Conservation (phyloP, 1,140 invertebrate genomes). For the honey bee (Apis mellifera) region Amel_HAv3.1 CM009932.2:5179001-5179500, state of each 20-base stretch:
- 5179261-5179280: too few species aligned
- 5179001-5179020: not conserved
- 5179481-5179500: constrained; percentile 52
- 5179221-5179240: too few species aligned
- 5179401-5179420: too few species aligned
- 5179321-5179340: too few species aligned
- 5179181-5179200: not conserved
- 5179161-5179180: not conserved
- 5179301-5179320: too few species aligned
- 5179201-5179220: not conserved
- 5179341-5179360: too few species aligned
- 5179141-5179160: not conserved
- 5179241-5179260: too few species aligned
- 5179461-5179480: not conserved
- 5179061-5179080: not conserved
- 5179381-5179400: too few species aligned
- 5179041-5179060: not conserved
- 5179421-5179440: too few species aligned
- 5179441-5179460: too few species aligned
- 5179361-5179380: too few species aligned
- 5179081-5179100: not conserved
- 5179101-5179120: not conserved
- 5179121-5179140: not conserved
- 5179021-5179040: not conserved
- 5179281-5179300: too few species aligned